Evolutionary conservation across 2,888 invertebrate genomes (phyloP).

Genomic region (Heliconius ismenius): DNA sequence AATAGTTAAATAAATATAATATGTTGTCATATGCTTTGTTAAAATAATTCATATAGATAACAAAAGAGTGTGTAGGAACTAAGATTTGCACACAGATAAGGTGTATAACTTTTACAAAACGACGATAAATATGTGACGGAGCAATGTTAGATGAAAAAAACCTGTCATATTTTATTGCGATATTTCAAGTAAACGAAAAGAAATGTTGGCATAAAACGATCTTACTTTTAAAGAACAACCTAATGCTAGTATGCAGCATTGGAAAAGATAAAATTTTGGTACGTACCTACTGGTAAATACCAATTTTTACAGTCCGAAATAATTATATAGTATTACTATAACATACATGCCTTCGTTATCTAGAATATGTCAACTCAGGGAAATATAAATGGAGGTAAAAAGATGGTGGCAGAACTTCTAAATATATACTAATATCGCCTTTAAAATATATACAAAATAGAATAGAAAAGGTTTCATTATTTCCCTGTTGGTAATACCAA

Average conservation of each 20-base stretch:
- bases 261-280: no score
- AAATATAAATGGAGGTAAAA: neutral
- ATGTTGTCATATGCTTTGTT: neutral
- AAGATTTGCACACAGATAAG: slow-evolving; percentile 14
- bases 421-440: neutral
- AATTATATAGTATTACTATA: neutral
- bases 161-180: neutral
- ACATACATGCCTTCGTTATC: neutral
- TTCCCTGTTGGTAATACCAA: neutral
- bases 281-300: no score
- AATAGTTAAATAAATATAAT: slow-evolving; percentile 12
- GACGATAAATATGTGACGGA: neutral
- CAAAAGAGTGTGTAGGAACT: neutral
- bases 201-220: neutral
- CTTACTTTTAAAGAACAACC: no score
- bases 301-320: no score
- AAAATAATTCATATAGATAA: slow-evolving; percentile 13
- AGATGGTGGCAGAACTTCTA: neutral
- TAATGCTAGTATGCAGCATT: no score
- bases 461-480: neutral
- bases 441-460: neutral
- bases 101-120: neutral
- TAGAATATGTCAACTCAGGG: neutral
- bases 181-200: neutral
- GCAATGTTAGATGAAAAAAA: no score